phyloP scores from a whole-genome alignment of 2,113 vertebrate genomes.

The Nothocercus nigrocapillus region DNA sequence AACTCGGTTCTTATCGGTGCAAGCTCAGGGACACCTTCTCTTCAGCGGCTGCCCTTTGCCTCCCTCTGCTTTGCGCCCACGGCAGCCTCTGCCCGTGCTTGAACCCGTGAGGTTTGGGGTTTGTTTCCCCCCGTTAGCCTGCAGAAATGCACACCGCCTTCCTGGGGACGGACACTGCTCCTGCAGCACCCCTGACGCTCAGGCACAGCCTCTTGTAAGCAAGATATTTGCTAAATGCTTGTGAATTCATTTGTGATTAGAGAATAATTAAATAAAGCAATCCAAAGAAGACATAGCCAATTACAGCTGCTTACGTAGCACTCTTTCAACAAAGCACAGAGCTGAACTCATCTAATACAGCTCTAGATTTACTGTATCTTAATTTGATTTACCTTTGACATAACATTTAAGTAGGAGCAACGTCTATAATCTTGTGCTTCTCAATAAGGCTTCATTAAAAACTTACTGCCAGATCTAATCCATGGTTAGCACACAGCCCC shows the following conservation, averaged over 20 bases:
- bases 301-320: background rate
- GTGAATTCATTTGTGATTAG: conserved; percentile 45
- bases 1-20: background rate
- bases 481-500: conserved; percentile 51
- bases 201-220: background rate
- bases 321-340: background rate
- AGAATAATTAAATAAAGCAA: conserved; percentile 18
- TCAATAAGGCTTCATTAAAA: conserved; percentile 46
- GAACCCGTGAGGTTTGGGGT: background rate
- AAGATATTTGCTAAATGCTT: conserved; percentile 11
- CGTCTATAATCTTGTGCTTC: conserved; percentile 40
- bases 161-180: background rate
- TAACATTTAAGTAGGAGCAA: conserved; percentile 31
- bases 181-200: background rate
- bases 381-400: conserved; percentile 68
- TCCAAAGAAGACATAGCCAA: background rate
- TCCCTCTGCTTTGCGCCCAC: background rate
- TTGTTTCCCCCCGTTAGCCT: background rate
- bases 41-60: background rate
- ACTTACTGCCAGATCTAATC: conserved; percentile 60
- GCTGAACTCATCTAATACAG: background rate
- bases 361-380: background rate
- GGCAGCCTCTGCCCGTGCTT: background rate
- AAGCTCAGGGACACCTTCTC: background rate
- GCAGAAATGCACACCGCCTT: background rate